Base-by-base conservation (phyloP, 1,140 invertebrate genomes). In the Eueides isabella region DNA sequence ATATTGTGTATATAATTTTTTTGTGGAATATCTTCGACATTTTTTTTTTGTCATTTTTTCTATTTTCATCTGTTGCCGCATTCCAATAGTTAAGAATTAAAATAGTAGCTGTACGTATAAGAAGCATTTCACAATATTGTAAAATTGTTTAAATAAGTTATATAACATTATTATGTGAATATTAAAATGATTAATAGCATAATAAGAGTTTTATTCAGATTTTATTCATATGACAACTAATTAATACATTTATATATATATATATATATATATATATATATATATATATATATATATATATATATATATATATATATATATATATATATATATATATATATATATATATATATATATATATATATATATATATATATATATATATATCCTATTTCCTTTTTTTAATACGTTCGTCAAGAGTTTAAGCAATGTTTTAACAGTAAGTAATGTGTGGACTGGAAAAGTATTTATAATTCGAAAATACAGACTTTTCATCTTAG, bases 101-200 rank as follows among this genome's bases (percentile, higher is more conserved):
- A 33, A 16, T 61, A 69, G 9, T 55, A 55, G 26, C 23, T 26
- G n/a, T 55, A 26, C 11, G 19, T 55, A 55, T 11, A 55, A 55
- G 48, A 55, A 11, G 6, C 26, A 26, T 55, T 55, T 55, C 48
- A 55, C 75, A 62, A 70, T 74, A 77, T 78, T 82, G 77, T 85
- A 81, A 76, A 77, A 81, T 74, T 70, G 75, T 81, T 77, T 72
- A 72, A 76, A 76, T 71, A 72, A 73, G 79, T 84, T 81, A 85
- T 66, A 84, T 85, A 86, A 89, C 90, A 89, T 55, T 23, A 87
- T 91, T 90, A 86, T 87, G 77, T 85, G 78, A 89, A 81, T 86
- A 92, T 86, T 87, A 89, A 89, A 89, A 78, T 80, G 74, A 90
- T 85, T 88, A 78, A 83, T 73, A 79, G 70, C 66, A 81, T 63